These are phyloP conservation scores for cattle (Bos taurus) DNA, from an alignment of 2,113 vertebrate species.

Conservation along the genomic window DNA sequence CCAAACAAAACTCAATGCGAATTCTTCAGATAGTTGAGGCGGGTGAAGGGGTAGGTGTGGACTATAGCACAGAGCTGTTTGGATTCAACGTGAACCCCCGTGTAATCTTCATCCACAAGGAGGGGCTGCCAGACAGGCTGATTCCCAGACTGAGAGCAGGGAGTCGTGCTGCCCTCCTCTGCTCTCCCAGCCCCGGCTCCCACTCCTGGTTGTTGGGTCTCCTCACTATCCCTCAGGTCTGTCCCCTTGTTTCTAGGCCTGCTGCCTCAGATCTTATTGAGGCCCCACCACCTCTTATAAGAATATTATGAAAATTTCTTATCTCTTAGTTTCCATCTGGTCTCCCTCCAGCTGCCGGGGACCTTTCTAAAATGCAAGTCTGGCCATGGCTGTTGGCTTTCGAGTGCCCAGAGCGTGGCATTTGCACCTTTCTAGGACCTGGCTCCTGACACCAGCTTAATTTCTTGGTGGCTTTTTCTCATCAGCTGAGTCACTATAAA, in stretches of 20 bases:
- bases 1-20: background rate
- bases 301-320: background rate
- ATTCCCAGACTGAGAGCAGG: background rate
- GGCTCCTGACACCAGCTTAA: background rate
- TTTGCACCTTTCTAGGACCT: background rate
- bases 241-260: no score
- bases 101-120: background rate
- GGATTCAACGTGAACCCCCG: no score
- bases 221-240: background rate
- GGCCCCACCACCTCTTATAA: background rate
- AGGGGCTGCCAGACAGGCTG: background rate
- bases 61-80: background rate
- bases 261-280: background rate
- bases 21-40: background rate
- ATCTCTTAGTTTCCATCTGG: background rate
- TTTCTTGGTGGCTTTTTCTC: background rate
- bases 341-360: background rate
- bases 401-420: accelerated
- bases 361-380: background rate
- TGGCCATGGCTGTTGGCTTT: background rate
- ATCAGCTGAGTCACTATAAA: background rate
- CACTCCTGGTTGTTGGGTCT: background rate
- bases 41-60: no score
- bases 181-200: accelerated
- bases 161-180: background rate